phyloP scores from a whole-genome alignment of 2,888 invertebrate genomes.

The Ramazzottius varieornatus region DNA sequence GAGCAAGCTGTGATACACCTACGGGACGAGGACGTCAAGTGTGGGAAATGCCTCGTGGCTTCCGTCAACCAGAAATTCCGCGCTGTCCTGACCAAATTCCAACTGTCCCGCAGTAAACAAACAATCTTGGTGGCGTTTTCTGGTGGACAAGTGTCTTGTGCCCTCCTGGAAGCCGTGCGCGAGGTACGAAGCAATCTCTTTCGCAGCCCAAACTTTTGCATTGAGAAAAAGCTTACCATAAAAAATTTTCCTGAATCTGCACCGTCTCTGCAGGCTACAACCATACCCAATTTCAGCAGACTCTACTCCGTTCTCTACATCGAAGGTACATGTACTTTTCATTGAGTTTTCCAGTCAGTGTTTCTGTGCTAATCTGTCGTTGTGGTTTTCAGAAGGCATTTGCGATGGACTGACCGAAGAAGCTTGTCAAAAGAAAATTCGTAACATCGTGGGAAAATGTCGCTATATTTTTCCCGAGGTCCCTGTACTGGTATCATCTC shows the following conservation, averaged over 20 bases:
- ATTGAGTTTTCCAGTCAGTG: too few species aligned
- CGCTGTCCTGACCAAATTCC: not conserved
- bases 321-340: not conserved
- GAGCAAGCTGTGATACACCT: not conserved
- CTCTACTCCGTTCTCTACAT: not conserved
- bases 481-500: too few species aligned
- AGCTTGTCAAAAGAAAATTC: too few species aligned
- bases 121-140: not conserved
- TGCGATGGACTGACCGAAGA: too few species aligned
- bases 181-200: not conserved
- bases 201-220: not conserved
- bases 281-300: not conserved
- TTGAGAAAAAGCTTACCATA: not conserved
- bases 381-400: not conserved
- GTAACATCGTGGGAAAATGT: too few species aligned
- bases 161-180: not conserved
- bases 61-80: conserved; percentile 1
- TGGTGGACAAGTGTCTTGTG: not conserved
- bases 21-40: not conserved
- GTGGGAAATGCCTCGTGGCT: not conserved
- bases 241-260: not conserved
- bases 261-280: not conserved
- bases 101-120: not conserved
- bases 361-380: not conserved
- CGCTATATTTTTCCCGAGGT: too few species aligned